A percentile compares a stretch with the other conserved stretches of the same genome.
phyloP scores from a whole-genome alignment of 92 coral and sea anemone species.

The Epizoanthus rinbou region DNA sequence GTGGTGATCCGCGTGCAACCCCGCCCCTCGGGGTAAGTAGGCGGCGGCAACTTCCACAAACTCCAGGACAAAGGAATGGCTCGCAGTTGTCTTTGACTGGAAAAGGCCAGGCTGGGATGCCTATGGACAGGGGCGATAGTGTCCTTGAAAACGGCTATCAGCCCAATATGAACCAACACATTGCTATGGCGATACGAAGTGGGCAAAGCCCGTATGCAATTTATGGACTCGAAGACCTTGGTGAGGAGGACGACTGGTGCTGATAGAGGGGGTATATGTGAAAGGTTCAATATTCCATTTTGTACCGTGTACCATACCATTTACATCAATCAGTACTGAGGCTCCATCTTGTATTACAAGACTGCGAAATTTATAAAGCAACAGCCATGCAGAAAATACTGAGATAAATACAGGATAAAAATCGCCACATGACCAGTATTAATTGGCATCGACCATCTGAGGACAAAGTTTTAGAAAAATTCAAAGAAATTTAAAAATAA shows the following conservation, averaged over 20 bases:
- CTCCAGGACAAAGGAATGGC: conserved; percentile 81
- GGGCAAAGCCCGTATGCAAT: conserved; percentile 99
- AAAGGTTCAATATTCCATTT: conserved; percentile 21
- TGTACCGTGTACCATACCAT: conserved; percentile 9
- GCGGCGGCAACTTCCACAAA: conserved; percentile 87
- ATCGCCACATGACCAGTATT: not conserved
- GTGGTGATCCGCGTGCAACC: conserved; percentile 38
- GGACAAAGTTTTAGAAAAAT: conserved; percentile 18
- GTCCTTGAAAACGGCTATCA: conserved; percentile 97
- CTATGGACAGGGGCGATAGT: conserved; percentile 86
- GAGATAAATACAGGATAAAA: not conserved
- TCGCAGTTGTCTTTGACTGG: conserved; percentile 88
- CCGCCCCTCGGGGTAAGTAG: conserved; percentile 54
- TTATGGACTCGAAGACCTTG: conserved; percentile 95
- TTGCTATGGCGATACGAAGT: conserved; percentile 99
- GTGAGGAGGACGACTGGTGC: conserved; percentile 99
- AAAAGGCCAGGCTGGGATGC: conserved; percentile 70
- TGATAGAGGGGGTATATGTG: conserved; percentile 18
- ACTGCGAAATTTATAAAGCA: too few relatives aligned
- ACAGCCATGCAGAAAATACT: not conserved
- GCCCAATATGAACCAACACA: conserved; percentile 97
- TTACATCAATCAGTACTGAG: conserved; percentile 5
- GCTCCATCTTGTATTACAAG: conserved; percentile 3
- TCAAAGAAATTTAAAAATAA: conserved; percentile 15
- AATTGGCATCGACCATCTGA: not conserved